Evolutionary conservation across 2,113 vertebrate species (phyloP), one percentile per base, ranked within the genome.

Genomic region (Pristiophorus japonicus): DNA sequence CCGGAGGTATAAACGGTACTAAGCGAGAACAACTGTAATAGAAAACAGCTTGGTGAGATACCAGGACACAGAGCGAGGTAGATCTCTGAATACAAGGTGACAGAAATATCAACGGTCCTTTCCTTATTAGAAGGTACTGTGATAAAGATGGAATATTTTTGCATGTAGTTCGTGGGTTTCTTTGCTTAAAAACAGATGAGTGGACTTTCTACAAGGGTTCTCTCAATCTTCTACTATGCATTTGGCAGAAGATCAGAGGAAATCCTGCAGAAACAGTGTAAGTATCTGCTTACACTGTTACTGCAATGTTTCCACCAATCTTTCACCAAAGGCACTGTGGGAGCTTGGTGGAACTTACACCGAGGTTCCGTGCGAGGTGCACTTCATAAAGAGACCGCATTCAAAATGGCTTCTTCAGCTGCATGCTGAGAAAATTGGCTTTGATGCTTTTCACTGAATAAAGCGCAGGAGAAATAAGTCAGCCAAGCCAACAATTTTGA

Each of bases 371-470:
- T 59, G 51, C 8, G 12, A 88, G 51, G 30, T 55, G 27, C 24
- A 88, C 30, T 55, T 55, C 27, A 88, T 24, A 59, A 88, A 88
- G 47, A 34, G 85, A 88, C 11, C 12, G 12, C 51, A 59, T 59
- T 88, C 85, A 88, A 55, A 34, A 88, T 88, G 85, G 51, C 27
- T 88, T 88, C 85, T 59, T 88, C 47, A 88, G 51, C 47, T 34
- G 85, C 8, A 55, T 2, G 18, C 87, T 62, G n/a, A 63, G 34
- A 34, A 38, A 92, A 92, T 92, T 92, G 87, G 11, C 51, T 90
- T 55, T 30, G 11, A 14, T 90, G 59, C 30, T 63, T 65, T 92
- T 92, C 34, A 38, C 59, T 92, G 55, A 63, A 81, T 45, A 81
- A 81, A 81, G 38, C 45, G 38, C 4, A 45, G 78, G 4, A 81